phyloP scores from a whole-genome alignment of 2,113 vertebrate species.

The Pao palembangensis region DNA sequence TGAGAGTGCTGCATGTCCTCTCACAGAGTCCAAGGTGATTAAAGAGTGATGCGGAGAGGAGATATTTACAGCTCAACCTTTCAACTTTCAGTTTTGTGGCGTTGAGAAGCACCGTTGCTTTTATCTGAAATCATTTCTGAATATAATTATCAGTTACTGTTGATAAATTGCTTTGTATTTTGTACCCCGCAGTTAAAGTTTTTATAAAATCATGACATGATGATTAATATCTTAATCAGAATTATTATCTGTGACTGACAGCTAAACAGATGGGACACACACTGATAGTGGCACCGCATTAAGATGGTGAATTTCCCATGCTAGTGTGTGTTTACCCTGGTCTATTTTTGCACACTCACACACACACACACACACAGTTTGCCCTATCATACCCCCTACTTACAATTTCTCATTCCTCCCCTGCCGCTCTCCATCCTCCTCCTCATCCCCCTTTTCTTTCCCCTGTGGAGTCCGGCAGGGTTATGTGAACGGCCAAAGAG shows the following conservation, averaged over 20 bases:
- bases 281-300: constrained; percentile 64
- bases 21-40: too few species aligned
- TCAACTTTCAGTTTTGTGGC: too few species aligned
- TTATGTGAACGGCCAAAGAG: constrained; percentile 88
- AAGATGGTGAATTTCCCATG: constrained; percentile 83
- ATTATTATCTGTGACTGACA: background rate
- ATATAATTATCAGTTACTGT: too few species aligned
- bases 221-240: too few species aligned
- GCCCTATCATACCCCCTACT: constrained; percentile 58
- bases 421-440: constrained; percentile 26
- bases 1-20: too few species aligned
- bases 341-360: constrained; percentile 79
- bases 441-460: constrained; percentile 44
- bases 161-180: too few species aligned
- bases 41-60: too few species aligned
- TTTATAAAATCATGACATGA: too few species aligned
- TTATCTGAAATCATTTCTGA: too few species aligned
- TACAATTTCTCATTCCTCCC: constrained; percentile 63
- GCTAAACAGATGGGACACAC: background rate
- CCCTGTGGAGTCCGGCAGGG: constrained; percentile 82
- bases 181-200: too few species aligned
- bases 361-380: constrained; percentile 61
- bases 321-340: constrained; percentile 80
- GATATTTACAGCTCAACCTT: too few species aligned
- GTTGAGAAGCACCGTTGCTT: too few species aligned